A percentile compares a stretch with the other conserved stretches of the same genome.
Evolutionary conservation across 2,888 invertebrate genomes (phyloP).

Genomic region (Leptura quadrifasciata): DNA sequence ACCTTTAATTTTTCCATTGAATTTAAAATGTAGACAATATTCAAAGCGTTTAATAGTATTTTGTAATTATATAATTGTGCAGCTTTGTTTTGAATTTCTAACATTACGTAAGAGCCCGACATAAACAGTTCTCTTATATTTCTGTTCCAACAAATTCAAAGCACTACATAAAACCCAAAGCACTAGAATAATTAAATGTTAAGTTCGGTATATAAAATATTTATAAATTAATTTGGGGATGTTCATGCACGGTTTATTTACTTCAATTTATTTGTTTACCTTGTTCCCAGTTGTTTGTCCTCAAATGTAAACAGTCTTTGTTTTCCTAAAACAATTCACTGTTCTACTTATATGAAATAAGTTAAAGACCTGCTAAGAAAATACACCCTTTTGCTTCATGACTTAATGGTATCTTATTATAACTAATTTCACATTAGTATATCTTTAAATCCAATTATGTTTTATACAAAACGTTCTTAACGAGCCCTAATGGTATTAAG

Average conservation of each 20-base stretch:
- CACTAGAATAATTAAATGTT: slow-evolving; percentile 11
- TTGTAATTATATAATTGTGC: too few relatives aligned
- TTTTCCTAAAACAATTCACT: slow-evolving; percentile 33
- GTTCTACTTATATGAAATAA: slow-evolving; percentile 18
- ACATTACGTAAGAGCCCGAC: too few relatives aligned
- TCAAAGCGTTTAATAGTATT: too few relatives aligned
- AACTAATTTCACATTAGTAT: slow-evolving; percentile 18
- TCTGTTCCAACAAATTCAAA: not conserved
- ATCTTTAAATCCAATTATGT: slow-evolving; percentile 24
- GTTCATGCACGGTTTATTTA: slow-evolving; percentile 33
- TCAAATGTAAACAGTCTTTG: slow-evolving; percentile 59
- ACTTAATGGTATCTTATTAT: slow-evolving; percentile 19
- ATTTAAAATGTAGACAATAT: too few relatives aligned
- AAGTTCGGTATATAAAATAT: slow-evolving; percentile 24
- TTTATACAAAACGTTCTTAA: slow-evolving; percentile 9
- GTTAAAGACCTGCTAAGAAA: slow-evolving; percentile 16
- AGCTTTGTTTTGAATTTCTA: too few relatives aligned
- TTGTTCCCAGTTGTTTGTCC: slow-evolving; percentile 32
- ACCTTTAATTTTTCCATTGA: too few relatives aligned
- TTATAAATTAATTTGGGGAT: slow-evolving; percentile 38
- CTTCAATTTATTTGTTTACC: slow-evolving; percentile 37
- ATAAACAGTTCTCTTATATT: not conserved
- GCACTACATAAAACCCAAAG: slow-evolving; percentile 1
- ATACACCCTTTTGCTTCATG: slow-evolving; percentile 9
- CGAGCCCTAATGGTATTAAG: not conserved